phyloP scores from a whole-genome alignment of 2,113 vertebrate species.

The Petaurus breviceps region DNA sequence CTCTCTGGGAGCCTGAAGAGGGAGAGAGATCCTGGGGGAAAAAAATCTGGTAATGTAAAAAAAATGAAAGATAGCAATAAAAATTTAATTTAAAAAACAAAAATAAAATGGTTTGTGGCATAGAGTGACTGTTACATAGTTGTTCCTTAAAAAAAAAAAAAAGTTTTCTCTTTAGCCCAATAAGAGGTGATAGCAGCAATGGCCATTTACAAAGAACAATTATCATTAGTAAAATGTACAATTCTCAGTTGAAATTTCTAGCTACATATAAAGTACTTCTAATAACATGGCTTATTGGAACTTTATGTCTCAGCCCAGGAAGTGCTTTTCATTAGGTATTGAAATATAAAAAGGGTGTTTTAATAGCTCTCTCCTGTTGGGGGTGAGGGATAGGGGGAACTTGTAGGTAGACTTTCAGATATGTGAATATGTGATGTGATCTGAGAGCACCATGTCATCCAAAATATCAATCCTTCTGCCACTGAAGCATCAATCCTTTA shows the following conservation, averaged over 20 bases:
- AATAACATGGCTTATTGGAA: not conserved
- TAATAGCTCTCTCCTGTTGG: not conserved
- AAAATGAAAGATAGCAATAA: not conserved
- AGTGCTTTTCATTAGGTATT: not conserved
- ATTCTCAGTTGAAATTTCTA: not conserved
- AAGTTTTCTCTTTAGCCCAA: not conserved
- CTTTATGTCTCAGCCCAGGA: not conserved
- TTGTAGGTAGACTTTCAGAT: not conserved
- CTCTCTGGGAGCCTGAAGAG: not conserved
- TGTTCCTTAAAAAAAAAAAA: too few species aligned
- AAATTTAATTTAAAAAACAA: not conserved
- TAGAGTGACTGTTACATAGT: too few species aligned
- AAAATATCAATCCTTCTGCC: not conserved
- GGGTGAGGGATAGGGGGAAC: too few species aligned
- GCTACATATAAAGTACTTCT: not conserved
- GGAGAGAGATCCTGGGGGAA: not conserved
- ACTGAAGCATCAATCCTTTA: not conserved
- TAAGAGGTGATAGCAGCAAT: not conserved
- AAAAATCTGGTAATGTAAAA: not conserved
- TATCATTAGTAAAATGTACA: not conserved
- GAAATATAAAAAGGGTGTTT: not conserved
- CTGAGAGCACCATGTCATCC: not conserved
- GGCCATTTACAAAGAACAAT: not conserved
- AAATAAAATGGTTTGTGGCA: not conserved
- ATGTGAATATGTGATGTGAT: not conserved